A percentile compares a stretch with the other conserved stretches of the same genome.
phyloP scores from a whole-genome alignment of 2,797 vertebrate genomes.

The Craterocephalus amniculus region DNA sequence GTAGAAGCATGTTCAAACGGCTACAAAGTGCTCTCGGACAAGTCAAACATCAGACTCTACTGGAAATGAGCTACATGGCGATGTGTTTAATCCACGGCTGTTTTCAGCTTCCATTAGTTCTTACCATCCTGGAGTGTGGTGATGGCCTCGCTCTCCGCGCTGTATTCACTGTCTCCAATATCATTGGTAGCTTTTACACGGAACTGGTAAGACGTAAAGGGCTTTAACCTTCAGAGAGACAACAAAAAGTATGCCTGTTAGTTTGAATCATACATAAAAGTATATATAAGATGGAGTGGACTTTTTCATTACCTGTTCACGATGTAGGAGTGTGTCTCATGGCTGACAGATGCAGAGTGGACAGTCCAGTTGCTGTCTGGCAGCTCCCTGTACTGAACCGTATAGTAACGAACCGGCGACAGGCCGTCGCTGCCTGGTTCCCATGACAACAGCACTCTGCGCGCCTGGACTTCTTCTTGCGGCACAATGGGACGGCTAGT shows the following conservation, averaged over 20 bases:
- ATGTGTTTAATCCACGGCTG: conserved; percentile 77
- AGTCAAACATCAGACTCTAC: conserved; percentile 41
- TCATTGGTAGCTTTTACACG: conserved; percentile 96
- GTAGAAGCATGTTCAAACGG: conserved; percentile 15
- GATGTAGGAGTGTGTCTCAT: conserved; percentile 87
- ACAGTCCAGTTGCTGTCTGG: conserved; percentile 89
- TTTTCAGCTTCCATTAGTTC: conserved; percentile 28
- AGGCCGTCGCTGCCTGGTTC: conserved; percentile 96
- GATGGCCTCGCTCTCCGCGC: conserved; percentile 93
- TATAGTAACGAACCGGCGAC: conserved; percentile 95
- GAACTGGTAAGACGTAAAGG: conserved; percentile 98
- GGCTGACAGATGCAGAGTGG: conserved; percentile 89
- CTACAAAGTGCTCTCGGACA: not conserved
- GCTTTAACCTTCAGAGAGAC: conserved; percentile 87
- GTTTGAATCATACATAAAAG: not conserved
- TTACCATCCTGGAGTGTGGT: conserved; percentile 96
- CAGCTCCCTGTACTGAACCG: conserved; percentile 91
- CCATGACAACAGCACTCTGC: conserved; percentile 93
- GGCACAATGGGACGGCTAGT: conserved; percentile 91
- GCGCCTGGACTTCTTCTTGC: conserved; percentile 92
- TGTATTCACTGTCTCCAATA: conserved; percentile 97
- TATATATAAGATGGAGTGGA: not conserved
- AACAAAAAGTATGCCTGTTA: not conserved
- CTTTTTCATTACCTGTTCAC: conserved; percentile 91
- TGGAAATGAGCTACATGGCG: conserved; percentile 67